A percentile compares a stretch with the other conserved stretches of the same genome.
Evolutionary conservation across 2,888 invertebrate genomes (phyloP).

Genomic region (Adelphocoris suturalis): DNA sequence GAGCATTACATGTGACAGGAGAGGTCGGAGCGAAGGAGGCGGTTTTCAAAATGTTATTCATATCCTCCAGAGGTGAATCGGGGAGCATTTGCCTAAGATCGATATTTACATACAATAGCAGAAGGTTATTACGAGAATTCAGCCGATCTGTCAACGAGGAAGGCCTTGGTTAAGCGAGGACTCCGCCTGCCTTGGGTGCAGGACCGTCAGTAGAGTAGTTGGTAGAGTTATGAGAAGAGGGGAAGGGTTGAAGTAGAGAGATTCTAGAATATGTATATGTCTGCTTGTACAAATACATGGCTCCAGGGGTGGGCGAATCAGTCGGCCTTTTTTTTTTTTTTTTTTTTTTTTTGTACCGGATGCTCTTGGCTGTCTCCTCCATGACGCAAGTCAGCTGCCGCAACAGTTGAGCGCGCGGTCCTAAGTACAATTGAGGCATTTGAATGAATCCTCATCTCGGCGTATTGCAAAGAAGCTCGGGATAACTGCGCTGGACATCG

Average conservation of each 20-base stretch:
- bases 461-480: too few species aligned
- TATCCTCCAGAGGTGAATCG: background rate
- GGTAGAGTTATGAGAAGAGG: background rate
- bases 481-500: too few species aligned
- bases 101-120: conserved; percentile 48
- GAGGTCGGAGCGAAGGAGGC: conserved; percentile 21
- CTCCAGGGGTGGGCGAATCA: background rate
- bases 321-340: background rate
- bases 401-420: too few species aligned
- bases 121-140: conserved; percentile 46
- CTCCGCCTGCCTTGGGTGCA: background rate
- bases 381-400: conserved; percentile 3
- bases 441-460: background rate
- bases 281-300: conserved; percentile 7
- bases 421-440: background rate
- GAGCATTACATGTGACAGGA: background rate
- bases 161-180: conserved; percentile 22
- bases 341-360: background rate
- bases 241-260: background rate
- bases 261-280: background rate
- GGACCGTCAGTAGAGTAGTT: background rate
- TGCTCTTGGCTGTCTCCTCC: background rate
- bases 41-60: conserved; percentile 45
- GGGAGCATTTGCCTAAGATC: conserved; percentile 28
- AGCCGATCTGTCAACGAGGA: conserved; percentile 28